Conservation (phyloP, 2,797 vertebrate genomes). For the Anisognathus igniventris region DNA sequence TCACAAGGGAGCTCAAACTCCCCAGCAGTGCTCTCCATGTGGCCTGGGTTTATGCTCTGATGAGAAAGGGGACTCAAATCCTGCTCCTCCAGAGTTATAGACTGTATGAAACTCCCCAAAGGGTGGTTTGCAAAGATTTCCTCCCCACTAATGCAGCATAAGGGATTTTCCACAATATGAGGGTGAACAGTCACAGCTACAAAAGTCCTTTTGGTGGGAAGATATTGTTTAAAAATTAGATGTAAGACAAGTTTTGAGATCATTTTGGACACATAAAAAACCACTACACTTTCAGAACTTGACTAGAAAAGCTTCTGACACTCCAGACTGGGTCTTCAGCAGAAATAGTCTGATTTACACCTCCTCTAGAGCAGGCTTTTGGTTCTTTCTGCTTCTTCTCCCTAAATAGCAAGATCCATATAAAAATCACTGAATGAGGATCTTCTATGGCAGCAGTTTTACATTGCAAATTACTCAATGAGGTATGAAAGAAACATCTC, state of each 20-base stretch:
- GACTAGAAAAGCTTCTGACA: conserved; percentile 54
- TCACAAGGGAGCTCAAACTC: not conserved
- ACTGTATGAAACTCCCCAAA: not conserved
- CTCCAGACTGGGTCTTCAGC: conserved; percentile 4
- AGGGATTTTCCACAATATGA: not conserved
- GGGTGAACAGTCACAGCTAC: not conserved
- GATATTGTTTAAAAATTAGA: not conserved
- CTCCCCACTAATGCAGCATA: not conserved
- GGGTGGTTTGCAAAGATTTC: not conserved
- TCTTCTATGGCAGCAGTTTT: conserved; percentile 64
- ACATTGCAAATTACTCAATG: conserved; percentile 72
- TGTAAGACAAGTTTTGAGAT: not conserved
- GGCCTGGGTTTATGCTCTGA: not conserved
- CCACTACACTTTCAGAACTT: conserved; percentile 39
- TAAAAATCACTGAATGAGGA: conserved; percentile 68
- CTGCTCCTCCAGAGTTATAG: not conserved
- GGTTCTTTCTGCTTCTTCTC: conserved; percentile 42
- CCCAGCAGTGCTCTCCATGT: rapidly evolving
- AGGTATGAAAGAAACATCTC: conserved; percentile 71
- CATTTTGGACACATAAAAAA: conserved; percentile 30
- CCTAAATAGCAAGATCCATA: conserved; percentile 66
- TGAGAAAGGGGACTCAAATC: not conserved
- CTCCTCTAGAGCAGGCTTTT: conserved; percentile 18
- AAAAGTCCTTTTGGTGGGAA: not conserved
- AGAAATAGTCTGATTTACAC: conserved; percentile 26